Evolutionary conservation across 1,140 invertebrate species (phyloP).

Genomic region (Conus betulinus): DNA sequence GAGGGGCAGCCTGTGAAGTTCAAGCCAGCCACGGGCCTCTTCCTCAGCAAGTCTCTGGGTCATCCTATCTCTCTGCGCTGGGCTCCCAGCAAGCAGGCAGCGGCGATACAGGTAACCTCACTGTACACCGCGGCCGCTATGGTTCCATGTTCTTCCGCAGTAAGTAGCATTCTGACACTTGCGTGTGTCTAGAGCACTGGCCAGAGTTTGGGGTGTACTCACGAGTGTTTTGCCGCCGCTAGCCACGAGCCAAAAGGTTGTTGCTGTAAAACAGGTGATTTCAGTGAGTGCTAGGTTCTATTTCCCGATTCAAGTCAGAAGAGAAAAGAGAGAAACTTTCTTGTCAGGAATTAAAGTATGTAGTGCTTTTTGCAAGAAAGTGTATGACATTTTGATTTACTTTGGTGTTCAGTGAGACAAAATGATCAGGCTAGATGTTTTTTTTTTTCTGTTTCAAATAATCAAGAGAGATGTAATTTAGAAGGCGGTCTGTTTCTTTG

Average conservation of each 20-base stretch:
- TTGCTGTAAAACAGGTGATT: background rate
- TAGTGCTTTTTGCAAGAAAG: too few species aligned
- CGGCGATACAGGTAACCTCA: constrained; percentile 25
- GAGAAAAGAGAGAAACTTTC: too few species aligned
- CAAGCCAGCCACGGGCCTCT: constrained; percentile 26
- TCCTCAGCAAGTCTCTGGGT: constrained; percentile 30
- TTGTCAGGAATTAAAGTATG: too few species aligned
- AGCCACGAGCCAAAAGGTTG: background rate
- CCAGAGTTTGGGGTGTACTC: background rate
- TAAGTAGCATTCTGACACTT: constrained; percentile 20
- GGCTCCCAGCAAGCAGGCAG: background rate
- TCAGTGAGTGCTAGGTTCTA: too few species aligned
- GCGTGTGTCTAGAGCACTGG: background rate
- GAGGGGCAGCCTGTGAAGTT: constrained; percentile 33
- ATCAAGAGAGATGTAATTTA: too few species aligned
- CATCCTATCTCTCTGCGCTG: constrained; percentile 11
- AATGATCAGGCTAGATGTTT: too few species aligned
- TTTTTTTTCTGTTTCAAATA: too few species aligned
- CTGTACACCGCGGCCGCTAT: constrained; percentile 18
- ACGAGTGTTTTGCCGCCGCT: background rate
- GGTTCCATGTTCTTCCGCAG: constrained; percentile 37
- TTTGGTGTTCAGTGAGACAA: too few species aligned
- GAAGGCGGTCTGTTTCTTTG: too few species aligned
- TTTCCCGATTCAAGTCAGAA: too few species aligned
- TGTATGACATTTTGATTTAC: too few species aligned